Evolutionary conservation across 2,113 vertebrate genomes (phyloP), one percentile per base, ranked within the genome.

Genomic region (Lagopus leucura): DNA sequence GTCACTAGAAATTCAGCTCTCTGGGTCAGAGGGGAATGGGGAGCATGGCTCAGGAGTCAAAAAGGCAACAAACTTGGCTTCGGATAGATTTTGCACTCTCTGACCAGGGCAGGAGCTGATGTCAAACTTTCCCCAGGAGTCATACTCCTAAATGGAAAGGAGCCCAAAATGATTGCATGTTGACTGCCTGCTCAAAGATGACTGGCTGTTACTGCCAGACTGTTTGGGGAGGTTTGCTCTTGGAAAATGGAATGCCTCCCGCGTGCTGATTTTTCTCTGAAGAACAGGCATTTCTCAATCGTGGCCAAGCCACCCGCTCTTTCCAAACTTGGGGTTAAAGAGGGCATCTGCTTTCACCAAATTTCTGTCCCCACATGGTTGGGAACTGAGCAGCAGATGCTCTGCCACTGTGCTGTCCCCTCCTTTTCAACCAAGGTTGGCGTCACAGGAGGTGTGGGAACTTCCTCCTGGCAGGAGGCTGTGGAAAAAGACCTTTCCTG

Each of bases 1-100:
- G 84, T 88, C 91, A 80, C 81, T 72, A 89, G 88, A 94, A 96
- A 93, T 93, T 91, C 58, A 81, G 76, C 40, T 73, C 82, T 9
- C 21, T 88, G 83, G 93, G 85, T 84, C 78, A 71, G 64, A 86
- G 69, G 34, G 42, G 63, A 87, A 70, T n/a, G 73, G 38, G 73
- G 47, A 91, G 12, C 40, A 21, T 67, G 36, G 82, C 76, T 92
- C 40, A 70, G 58, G 82, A 81, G 57, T 81, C 76, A 92, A 54
- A 94, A 95, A 86, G 63, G 58, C 52, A 84, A 52, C 52, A 61
- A 90, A 86, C 61, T 94, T 95, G 88, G 85, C 89, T 57, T 36
- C 1, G 1, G 73, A 79, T 6, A 21, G 57, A 45, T 69, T 80
- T 61, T 73, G 61, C 69, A 50, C 65, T 72, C 78, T 85, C 57